phyloP scores from a whole-genome alignment of 2,797 vertebrate species.

The Rhynchonycteris naso region DNA sequence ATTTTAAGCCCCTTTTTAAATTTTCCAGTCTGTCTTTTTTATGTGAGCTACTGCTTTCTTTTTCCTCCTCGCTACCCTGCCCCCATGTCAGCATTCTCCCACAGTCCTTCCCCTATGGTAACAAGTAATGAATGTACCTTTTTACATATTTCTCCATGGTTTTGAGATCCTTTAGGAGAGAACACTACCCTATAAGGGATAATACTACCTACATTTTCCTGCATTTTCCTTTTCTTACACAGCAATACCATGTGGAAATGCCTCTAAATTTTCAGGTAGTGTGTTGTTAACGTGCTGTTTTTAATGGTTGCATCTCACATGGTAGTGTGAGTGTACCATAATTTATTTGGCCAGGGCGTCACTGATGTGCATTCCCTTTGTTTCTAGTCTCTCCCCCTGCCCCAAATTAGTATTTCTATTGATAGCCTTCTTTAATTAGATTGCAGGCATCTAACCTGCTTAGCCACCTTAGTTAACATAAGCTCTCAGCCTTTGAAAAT shows the following conservation, averaged over 20 bases:
- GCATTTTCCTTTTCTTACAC: background rate
- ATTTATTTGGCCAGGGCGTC: constrained; percentile 2
- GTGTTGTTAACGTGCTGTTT: background rate
- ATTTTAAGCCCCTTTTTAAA: background rate
- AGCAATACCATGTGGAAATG: background rate
- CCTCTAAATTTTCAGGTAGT: background rate
- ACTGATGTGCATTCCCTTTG: constrained; percentile 28
- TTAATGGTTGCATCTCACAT: background rate
- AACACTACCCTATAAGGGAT: background rate
- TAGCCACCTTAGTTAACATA: constrained; percentile 25
- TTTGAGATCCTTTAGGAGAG: background rate
- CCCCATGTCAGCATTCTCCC: background rate
- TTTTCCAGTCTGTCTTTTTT: background rate
- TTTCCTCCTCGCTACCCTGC: too few relatives aligned
- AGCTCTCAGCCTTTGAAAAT: constrained; percentile 4
- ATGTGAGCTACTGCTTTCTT: background rate
- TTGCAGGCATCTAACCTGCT: background rate
- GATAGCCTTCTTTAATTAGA: constrained; percentile 61
- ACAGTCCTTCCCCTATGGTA: background rate
- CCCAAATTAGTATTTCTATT: constrained; percentile 50
- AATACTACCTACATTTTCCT: background rate
- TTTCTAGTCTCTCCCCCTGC: background rate
- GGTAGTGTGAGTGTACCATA: background rate
- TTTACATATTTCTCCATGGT: background rate
- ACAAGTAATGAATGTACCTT: background rate